Evolutionary conservation across 1,140 invertebrate species (phyloP).

Genomic region (Polypedilum vanderplanki): DNA sequence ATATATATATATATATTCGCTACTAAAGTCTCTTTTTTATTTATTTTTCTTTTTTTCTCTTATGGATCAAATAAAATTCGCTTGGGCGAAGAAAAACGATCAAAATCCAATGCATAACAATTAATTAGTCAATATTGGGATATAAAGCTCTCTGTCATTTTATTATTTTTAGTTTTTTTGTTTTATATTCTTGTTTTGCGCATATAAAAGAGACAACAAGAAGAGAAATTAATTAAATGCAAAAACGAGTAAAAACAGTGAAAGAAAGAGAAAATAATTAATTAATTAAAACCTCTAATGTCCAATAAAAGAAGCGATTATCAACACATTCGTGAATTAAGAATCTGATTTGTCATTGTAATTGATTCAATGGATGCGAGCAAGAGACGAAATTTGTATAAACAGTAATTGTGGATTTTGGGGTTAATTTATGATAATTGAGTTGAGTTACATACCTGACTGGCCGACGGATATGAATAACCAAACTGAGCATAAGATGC

Average conservation of each 20-base stretch:
- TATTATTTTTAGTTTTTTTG: neutral
- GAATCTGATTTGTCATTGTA: too few species aligned
- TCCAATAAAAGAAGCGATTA: constrained; percentile 12
- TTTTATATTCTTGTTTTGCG: neutral
- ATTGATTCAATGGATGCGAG: too few species aligned
- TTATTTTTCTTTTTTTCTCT: neutral
- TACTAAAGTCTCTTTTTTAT: neutral
- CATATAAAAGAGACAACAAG: neutral
- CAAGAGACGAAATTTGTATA: too few species aligned
- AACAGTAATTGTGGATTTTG: too few species aligned
- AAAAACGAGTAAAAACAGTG: neutral
- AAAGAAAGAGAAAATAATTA: neutral
- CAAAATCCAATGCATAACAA: constrained; percentile 1
- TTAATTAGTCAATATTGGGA: constrained; percentile 8
- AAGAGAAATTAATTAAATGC: constrained; percentile 1
- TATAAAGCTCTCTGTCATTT: constrained; percentile 2
- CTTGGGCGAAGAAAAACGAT: neutral
- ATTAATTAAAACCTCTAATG: constrained; percentile 7
- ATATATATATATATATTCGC: neutral
- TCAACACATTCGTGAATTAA: neutral
- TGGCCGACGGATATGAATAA: constrained; percentile 64
- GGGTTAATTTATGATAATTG: too few species aligned
- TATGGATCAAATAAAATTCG: neutral
- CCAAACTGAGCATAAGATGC: constrained; percentile 69
- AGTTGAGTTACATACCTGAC: constrained; percentile 52